Percentiles rank a stretch among this genome's conserved stretches.
Evolutionary conservation across 2,888 invertebrate species (phyloP).

Genomic region (Chalcosyrphus nemorum): DNA sequence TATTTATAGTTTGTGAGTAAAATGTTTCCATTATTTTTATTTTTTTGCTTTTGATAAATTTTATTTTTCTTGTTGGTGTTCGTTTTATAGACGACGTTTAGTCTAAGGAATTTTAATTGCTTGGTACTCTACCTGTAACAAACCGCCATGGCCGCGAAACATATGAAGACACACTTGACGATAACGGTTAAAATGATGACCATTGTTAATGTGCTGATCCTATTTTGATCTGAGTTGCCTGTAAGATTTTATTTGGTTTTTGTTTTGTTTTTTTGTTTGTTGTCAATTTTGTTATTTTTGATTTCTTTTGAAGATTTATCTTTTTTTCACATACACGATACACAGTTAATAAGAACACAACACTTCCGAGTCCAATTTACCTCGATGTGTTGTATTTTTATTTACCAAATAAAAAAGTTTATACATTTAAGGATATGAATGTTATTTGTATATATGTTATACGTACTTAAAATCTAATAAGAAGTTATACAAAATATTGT

Average conservation of each 20-base stretch:
- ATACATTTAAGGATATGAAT: background rate
- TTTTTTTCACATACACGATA: constrained; percentile 9
- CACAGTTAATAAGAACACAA: too few species aligned
- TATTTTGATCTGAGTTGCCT: constrained; percentile 90
- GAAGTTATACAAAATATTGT: background rate
- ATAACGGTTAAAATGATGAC: constrained; percentile 96
- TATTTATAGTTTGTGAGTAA: constrained; percentile 48
- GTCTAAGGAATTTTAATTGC: constrained; percentile 75
- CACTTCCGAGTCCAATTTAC: too few species aligned
- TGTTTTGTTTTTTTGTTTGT: constrained; percentile 30
- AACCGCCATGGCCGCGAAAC: constrained; percentile 96
- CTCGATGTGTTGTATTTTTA: background rate
- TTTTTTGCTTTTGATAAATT: constrained; percentile 37
- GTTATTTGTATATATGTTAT: background rate
- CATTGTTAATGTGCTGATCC: constrained; percentile 94
- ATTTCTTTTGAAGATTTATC: too few species aligned
- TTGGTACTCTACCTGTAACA: constrained; percentile 93
- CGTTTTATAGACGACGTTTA: constrained; percentile 24
- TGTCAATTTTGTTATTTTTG: too few species aligned
- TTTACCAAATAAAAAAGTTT: background rate
- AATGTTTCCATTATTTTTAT: constrained; percentile 59
- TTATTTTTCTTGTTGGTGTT: constrained; percentile 61
- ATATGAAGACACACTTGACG: constrained; percentile 96
- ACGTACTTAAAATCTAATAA: background rate
- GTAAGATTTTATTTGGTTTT: constrained; percentile 81